Evolutionary conservation across 1,140 invertebrate species (phyloP), one percentile per base, ranked within the genome.

Genomic region (Trichoplusia ni): DNA sequence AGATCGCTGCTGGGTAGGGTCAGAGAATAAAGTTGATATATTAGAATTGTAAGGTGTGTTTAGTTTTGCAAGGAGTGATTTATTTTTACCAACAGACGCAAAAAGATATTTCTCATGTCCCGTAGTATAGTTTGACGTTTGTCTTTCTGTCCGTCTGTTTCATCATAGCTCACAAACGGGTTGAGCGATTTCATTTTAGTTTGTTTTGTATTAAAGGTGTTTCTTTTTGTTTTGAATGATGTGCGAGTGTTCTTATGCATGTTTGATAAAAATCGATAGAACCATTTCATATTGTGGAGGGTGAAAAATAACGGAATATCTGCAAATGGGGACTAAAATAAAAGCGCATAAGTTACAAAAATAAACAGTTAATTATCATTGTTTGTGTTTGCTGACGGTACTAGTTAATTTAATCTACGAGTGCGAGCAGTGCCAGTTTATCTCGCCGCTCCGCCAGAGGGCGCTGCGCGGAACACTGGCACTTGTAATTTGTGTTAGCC

Each of bases 1-100:
- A 64, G 67, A 51, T 68, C 61, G 31, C 19, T 61, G 29, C 21
- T 9, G 11, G 25, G 67, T 78, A 81, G 51, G 1, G 69, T 67
- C 54, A 29, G 64, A 64, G 69, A 0, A 25, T 19, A 62, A 60
- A 16, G 8, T 47, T 6, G 9, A 13, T n/a, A 35, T 2, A 35
- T 9, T 9, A 7, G 11, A 35, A n/a, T 35, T 2, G n/a, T 27
- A 7, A 14, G 11, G 3, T 33, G 19, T 31, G 8, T 51, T n/a
- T 35, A 16, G 5, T 16, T 6, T 14, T 2, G 2, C 2, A n/a
- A n/a, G 8, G 2, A 21, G 6, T 1, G 2, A 6, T 44, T 5
- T 44, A 44, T 11, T 0, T 3, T 40, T 18, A 18, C 2, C 16
- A n/a, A n/a, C n/a, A n/a, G n/a, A n/a, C n/a, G n/a, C n/a, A n/a